Conservation (phyloP, 2,797 vertebrate species). For the Chloroceryle amazona region DNA sequence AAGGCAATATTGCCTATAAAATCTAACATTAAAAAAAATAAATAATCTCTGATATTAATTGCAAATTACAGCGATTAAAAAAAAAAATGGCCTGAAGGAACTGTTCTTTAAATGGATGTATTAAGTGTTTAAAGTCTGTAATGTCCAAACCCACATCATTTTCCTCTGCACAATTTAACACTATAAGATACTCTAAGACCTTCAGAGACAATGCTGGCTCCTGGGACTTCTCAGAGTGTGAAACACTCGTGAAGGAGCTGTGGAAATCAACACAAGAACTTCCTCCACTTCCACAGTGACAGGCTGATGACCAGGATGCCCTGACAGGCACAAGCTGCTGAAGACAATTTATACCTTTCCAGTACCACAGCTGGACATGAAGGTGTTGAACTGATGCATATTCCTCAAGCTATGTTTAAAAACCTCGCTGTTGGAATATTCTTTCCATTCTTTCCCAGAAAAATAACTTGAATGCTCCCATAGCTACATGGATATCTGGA, state of each 20-base stretch:
- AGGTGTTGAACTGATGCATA: not conserved
- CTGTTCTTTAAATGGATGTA: constrained; percentile 15
- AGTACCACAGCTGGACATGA: not conserved
- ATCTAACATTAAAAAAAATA: not conserved
- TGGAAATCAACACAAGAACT: not conserved
- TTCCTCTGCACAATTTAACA: not conserved
- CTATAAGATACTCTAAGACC: not conserved
- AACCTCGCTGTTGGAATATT: not conserved
- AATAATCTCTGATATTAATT: not conserved
- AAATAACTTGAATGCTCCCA: not conserved
- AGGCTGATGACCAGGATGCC: not conserved
- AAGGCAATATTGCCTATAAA: not conserved
- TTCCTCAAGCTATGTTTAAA: not conserved
- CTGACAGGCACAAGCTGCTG: not conserved
- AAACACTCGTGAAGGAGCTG: not conserved
- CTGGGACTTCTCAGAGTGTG: not conserved
- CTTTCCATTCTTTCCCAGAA: not conserved
- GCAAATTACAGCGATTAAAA: not conserved
- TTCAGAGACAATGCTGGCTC: not conserved
- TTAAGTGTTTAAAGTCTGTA: not conserved
- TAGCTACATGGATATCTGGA: not conserved
- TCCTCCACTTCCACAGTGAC: not conserved
- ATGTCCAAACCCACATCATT: not conserved
- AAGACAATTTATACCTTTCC: not conserved
- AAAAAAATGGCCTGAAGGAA: not conserved